Evolutionary conservation across 2,113 vertebrate genomes (phyloP), one percentile per base, ranked within the genome.

Genomic region (Phalacrocorax brasilianus): DNA sequence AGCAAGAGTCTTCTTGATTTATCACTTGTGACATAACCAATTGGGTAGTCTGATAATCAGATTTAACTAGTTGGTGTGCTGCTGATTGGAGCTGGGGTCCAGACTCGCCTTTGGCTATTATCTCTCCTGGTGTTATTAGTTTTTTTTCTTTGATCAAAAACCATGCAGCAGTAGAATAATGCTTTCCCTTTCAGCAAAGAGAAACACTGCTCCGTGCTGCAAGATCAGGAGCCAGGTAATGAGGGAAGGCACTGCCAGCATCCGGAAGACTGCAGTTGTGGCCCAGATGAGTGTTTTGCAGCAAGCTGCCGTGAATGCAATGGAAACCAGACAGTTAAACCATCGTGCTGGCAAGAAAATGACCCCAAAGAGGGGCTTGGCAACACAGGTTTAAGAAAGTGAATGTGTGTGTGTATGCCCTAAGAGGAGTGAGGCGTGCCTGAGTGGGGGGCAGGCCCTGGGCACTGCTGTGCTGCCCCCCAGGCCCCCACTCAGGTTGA

Each of bases 301-400:
- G 1, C 59, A 23, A 49, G 42, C 35, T 38, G 4, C 58, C 22
- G 33, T 0, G 4, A 21, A 10, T 4, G 28, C 22, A 2, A 0
- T 0, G 44, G 50, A 52, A 72, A 16, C 5, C 14, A 11, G 47
- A 3, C 1, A 8, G 22, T 16, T 32, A 24, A 12, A 7, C 9
- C 14, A 22, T 3, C 21, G 15, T 56, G 14, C 12, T 66, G 62
- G 28, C 11, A 8, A 14, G 53, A 8, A 26, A 53, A 35, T 1
- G 30, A 20, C 26, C 40, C 28, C 14, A 17, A 30, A 2, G 0
- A n/a, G 68, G 40, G 53, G 15, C 55, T 81, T 5, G 44, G 53
- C 17, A 21, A 12, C 26, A 2, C 6, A 5, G 33, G 8, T 14
- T 24, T 13, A 6, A 33, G 26, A 12, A 24, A 38, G 26, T 2